These are phyloP conservation scores for Elysia crispata DNA, from an alignment of 2,888 invertebrate species.

Conservation along the genomic window DNA sequence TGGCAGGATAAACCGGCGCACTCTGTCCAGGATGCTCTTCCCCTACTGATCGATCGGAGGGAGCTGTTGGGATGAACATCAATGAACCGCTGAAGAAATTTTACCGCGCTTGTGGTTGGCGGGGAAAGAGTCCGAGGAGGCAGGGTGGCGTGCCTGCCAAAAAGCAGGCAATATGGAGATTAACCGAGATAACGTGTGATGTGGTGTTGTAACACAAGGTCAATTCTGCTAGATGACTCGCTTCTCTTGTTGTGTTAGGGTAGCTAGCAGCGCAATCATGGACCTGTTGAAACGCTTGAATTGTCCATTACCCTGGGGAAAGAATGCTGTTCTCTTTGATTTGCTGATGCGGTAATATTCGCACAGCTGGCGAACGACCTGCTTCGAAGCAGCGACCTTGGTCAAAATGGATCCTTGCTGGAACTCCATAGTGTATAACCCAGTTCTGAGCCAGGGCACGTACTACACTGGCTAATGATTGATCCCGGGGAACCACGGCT, in stretches of 20 bases:
- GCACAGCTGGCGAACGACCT: constrained; percentile 39
- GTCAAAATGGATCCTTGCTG: constrained; percentile 54
- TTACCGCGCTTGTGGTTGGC: too few relatives aligned
- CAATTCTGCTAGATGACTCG: constrained; percentile 49
- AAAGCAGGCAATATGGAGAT: constrained; percentile 51
- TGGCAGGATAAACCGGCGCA: too few relatives aligned
- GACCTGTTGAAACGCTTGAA: constrained; percentile 59
- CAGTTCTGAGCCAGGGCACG: constrained; percentile 53
- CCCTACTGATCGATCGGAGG: too few relatives aligned
- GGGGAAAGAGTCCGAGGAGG: constrained; percentile 11
- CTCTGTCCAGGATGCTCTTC: too few relatives aligned
- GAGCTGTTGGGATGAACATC: too few relatives aligned
- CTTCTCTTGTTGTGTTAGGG: constrained; percentile 50
- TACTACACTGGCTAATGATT: constrained; percentile 54
- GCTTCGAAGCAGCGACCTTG: constrained; percentile 56
- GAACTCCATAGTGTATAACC: constrained; percentile 56
- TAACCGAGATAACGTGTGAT: constrained; percentile 51
- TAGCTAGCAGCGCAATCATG: constrained; percentile 51
- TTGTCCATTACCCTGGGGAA: constrained; percentile 55
- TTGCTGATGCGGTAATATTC: neutral
- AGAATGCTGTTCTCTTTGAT: constrained; percentile 53
- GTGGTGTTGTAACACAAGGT: constrained; percentile 51
- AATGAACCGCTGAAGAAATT: too few relatives aligned
- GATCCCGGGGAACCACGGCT: constrained; percentile 55
- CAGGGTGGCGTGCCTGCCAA: constrained; percentile 48